Evolutionary conservation across 1,140 invertebrate genomes (phyloP).

Genomic region (Eueides isabella): DNA sequence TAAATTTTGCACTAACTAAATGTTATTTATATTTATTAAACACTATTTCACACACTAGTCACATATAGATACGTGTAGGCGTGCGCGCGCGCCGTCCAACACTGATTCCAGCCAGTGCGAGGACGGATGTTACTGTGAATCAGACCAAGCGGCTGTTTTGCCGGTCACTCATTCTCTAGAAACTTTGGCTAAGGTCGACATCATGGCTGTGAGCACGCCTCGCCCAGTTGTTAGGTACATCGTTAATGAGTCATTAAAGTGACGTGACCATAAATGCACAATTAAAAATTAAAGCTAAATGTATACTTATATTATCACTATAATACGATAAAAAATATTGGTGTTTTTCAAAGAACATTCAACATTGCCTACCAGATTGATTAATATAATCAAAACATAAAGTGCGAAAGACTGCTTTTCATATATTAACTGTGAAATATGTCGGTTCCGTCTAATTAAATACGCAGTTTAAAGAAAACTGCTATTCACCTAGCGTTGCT

Average conservation of each 20-base stretch:
- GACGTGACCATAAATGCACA: conserved; percentile 38
- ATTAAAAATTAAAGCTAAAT: not conserved
- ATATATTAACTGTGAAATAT: conserved; percentile 9
- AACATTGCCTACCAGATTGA: not conserved
- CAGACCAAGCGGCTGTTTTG: conserved; percentile 57
- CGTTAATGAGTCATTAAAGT: conserved; percentile 51
- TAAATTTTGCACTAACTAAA: not conserved
- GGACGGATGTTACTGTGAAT: conserved; percentile 64
- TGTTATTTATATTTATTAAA: conserved; percentile 29
- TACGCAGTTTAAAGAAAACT: conserved; percentile 23
- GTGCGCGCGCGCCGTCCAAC: conserved; percentile 61
- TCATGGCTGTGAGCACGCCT: conserved; percentile 34
- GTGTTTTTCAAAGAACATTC: not conserved
- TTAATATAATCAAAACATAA: not conserved
- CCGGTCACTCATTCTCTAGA: conserved; percentile 58
- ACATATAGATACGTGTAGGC: conserved; percentile 61
- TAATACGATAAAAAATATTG: not conserved
- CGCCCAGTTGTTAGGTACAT: conserved; percentile 35
- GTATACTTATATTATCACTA: not conserved
- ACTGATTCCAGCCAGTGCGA: conserved; percentile 48
- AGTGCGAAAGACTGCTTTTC: not conserved
- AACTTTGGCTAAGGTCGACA: conserved; percentile 47
- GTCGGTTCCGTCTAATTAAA: conserved; percentile 29
- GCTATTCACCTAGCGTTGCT: conserved; percentile 24
- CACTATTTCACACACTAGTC: conserved; percentile 67